Evolutionary conservation across 2,797 vertebrate genomes (phyloP).

Genomic region (Eulemur albifrons): DNA sequence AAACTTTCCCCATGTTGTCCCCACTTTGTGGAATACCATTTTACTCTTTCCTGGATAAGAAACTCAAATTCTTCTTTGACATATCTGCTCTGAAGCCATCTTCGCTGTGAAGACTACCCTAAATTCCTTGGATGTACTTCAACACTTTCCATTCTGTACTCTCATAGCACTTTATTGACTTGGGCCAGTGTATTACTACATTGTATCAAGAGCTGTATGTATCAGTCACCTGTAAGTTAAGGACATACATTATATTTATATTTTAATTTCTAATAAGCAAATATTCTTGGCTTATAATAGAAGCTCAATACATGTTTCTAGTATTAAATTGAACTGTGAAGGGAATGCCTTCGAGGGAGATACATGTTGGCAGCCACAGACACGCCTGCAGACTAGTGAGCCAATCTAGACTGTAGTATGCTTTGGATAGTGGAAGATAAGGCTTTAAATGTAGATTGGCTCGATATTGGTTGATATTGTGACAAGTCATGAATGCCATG

Average conservation of each 20-base stretch:
- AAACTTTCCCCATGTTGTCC: not conserved
- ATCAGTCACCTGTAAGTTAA: not conserved
- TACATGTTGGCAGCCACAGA: not conserved
- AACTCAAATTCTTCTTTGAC: not conserved
- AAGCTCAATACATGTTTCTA: not conserved
- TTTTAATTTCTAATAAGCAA: not conserved
- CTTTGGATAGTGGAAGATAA: not conserved
- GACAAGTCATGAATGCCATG: not conserved
- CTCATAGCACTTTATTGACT: not conserved
- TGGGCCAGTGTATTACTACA: not conserved
- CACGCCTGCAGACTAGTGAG: not conserved
- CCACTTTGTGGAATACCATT: not conserved
- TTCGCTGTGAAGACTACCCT: not conserved
- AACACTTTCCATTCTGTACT: not conserved
- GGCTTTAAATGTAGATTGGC: not conserved
- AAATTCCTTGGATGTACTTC: not conserved
- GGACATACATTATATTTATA: not conserved
- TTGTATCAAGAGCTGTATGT: not conserved
- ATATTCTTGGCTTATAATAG: not conserved
- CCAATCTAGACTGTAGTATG: not conserved
- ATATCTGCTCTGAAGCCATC: not conserved
- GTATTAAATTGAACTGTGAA: not conserved
- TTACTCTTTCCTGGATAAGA: not conserved
- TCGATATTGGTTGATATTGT: not conserved
- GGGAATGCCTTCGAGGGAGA: not conserved